Conservation (phyloP, 2,113 vertebrate species). For the Xiphias gladius region DNA sequence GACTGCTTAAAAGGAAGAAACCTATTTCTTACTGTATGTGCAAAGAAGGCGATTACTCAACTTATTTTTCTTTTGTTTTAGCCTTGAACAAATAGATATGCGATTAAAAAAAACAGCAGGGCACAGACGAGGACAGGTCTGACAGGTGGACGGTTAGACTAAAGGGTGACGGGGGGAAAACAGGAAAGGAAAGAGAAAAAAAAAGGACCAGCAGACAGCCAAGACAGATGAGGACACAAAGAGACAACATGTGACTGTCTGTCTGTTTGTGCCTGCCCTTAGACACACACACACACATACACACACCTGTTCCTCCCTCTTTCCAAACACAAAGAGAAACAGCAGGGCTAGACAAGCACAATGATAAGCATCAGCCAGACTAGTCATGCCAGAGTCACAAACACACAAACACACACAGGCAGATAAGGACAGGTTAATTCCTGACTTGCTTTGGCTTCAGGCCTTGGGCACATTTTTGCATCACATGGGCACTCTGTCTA, state of each 20-base stretch:
- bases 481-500: constrained; percentile 80
- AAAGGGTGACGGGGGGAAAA: constrained; percentile 58
- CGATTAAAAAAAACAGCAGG: constrained; percentile 14
- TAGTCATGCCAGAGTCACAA: constrained; percentile 60
- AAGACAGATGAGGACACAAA: constrained; percentile 59
- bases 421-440: constrained; percentile 72
- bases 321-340: constrained; percentile 64
- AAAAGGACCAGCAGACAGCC: constrained; percentile 20
- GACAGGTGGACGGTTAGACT: constrained; percentile 67
- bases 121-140: constrained; percentile 40
- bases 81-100: constrained; percentile 28
- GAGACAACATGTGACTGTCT: constrained; percentile 56
- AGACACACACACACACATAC: constrained; percentile 33
- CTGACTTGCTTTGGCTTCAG: constrained; percentile 74
- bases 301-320: constrained; percentile 72
- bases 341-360: constrained; percentile 69
- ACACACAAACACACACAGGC: constrained; percentile 24
- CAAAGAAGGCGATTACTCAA: constrained; percentile 8
- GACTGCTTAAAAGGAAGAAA: neutral
- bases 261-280: constrained; percentile 37
- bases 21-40: neutral
- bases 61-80: constrained; percentile 18
- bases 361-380: constrained; percentile 75
- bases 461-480: constrained; percentile 75
- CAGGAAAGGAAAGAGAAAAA: constrained; percentile 19